Base-by-base conservation (phyloP, 2,113 vertebrate genomes). In the Aphyosemion australe region DNA sequence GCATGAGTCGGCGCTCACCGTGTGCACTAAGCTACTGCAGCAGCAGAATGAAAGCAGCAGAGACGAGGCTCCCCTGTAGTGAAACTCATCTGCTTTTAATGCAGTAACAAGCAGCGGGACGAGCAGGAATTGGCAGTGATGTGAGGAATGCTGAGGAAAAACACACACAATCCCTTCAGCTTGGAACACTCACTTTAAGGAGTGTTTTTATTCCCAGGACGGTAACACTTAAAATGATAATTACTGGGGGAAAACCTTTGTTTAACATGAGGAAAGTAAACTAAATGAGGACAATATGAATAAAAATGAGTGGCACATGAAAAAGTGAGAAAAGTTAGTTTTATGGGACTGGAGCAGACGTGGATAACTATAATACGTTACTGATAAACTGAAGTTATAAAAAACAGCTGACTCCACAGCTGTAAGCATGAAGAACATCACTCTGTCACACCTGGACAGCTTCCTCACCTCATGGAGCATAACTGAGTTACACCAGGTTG, bases 31-130 rank as follows among this genome's bases (percentile, higher is more conserved):
- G 26, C 60, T 61, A 43, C 46, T 56, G 19, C 65, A 65, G 37
- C 47, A 63, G 4, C 7, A 37, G 34, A 37, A 37, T 37, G 34
- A 37, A 37, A 65, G 37, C 47, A 63, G 4, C 34, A 53, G 61
- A 61, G 67, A 76, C 63, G 65, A 65, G 55, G 54, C 19, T 73
- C 37, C 65, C 72, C 77, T 73, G 70, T 68, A 60, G 65, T 43
- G 65, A 79, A 78, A 70, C 78, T 69, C 19, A 78, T 72, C 54
- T 39, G 31, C 26, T 50, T 48, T 43, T 68, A 48, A 65, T 73
- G 32, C 56, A 58, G 65, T 56, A 49, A 74, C 53, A 69, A 69
- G 41, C 69, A 84, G 65, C 69, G 51, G 58, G 43, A 61, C 55
- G 41, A 61, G 43, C 20, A 50, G 37, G 16, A 80, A 64, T 51